Evolutionary conservation across 2,888 invertebrate genomes (phyloP).

Genomic region (Amphipyra berbera): DNA sequence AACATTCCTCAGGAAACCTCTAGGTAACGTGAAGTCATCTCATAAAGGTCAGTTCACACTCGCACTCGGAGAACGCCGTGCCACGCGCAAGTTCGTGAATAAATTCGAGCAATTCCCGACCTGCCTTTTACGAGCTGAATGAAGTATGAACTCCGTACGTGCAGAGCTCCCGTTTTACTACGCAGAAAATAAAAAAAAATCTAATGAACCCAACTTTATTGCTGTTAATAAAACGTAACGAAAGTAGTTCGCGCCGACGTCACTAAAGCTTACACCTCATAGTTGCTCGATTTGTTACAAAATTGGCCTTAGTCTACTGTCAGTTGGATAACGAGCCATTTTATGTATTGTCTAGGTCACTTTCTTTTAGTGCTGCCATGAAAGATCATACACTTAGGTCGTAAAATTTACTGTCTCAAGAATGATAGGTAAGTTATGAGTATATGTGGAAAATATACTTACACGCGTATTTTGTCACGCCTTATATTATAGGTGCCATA

Average conservation of each 20-base stretch:
- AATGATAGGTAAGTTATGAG: no score
- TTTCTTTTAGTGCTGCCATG: constrained; percentile 53
- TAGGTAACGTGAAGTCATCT: constrained; percentile 40
- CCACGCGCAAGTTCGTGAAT: constrained; percentile 68
- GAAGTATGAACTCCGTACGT: constrained; percentile 79
- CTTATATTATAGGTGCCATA: constrained; percentile 1
- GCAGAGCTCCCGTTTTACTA: constrained; percentile 75
- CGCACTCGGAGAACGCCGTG: constrained; percentile 53
- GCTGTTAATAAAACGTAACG: constrained; percentile 77
- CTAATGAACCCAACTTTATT: constrained; percentile 79
- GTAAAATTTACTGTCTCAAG: constrained; percentile 46
- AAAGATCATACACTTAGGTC: constrained; percentile 48
- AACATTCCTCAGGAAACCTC: constrained; percentile 26
- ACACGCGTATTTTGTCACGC: constrained; percentile 13
- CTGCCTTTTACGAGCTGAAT: constrained; percentile 78
- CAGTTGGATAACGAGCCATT: constrained; percentile 47
- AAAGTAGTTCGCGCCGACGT: constrained; percentile 66
- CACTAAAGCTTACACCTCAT: constrained; percentile 67
- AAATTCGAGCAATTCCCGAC: constrained; percentile 77
- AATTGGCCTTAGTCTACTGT: constrained; percentile 46
- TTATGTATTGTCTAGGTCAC: constrained; percentile 53
- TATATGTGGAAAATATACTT: constrained; percentile 11
- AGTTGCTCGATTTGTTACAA: constrained; percentile 63
- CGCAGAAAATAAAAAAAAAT: constrained; percentile 80
- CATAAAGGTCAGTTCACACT: constrained; percentile 59